Evolutionary conservation across 2,113 vertebrate species (phyloP).

Genomic region (Ploceus nigricollis): DNA sequence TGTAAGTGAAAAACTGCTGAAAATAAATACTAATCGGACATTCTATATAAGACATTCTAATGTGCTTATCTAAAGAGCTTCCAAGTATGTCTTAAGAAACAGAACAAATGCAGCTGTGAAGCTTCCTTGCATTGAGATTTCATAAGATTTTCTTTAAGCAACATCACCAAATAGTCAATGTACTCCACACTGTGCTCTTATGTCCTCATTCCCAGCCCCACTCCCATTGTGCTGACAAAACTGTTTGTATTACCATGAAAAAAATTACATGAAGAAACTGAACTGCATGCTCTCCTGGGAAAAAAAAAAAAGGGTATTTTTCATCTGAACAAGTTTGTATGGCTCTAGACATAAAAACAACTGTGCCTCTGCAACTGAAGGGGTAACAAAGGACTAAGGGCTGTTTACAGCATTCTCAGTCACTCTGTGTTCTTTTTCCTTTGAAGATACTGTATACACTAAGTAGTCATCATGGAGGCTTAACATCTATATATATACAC

Average conservation of each 20-base stretch:
- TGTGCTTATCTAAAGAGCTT: background rate
- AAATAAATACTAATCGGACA: background rate
- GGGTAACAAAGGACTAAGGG: background rate
- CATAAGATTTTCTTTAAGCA: background rate
- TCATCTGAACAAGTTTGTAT: background rate
- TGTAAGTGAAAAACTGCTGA: background rate
- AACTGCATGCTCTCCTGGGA: background rate
- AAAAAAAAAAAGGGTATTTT: background rate
- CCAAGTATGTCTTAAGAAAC: background rate
- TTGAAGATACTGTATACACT: background rate
- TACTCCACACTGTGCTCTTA: background rate
- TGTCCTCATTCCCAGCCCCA: background rate
- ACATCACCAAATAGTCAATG: background rate
- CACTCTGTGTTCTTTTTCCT: background rate
- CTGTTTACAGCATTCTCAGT: background rate
- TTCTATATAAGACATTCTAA: background rate
- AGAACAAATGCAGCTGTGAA: background rate
- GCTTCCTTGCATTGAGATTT: background rate
- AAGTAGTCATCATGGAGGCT: background rate
- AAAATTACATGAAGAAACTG: background rate
- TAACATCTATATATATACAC: background rate
- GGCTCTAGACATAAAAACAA: background rate
- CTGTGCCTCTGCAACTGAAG: background rate
- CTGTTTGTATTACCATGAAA: background rate
- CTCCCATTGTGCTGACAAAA: background rate